Percentiles rank a stretch among this genome's conserved stretches.
Conservation (phyloP, 2,113 vertebrate species). For the pig (Sus scrofa) region T2T-Sscrofa CM000813.6:116729501-116730000, state of each 20-base stretch:
- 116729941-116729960: neutral
- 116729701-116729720: neutral
- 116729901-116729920: neutral
- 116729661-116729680: neutral
- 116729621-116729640: neutral
- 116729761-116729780: neutral
- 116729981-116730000: too few species aligned
- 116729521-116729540: conserved; percentile 60
- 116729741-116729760: neutral
- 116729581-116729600: neutral
- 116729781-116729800: neutral
- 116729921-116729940: neutral
- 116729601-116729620: neutral
- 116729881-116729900: neutral
- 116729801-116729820: neutral
- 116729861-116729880: neutral
- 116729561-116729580: conserved; percentile 44
- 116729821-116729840: neutral
- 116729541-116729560: conserved; percentile 23
- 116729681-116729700: neutral
- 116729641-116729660: neutral
- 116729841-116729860: neutral
- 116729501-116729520: conserved; percentile 37
- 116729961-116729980: too few species aligned
- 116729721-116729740: neutral